phyloP scores from a whole-genome alignment of 2,797 vertebrate genomes.

The Phataginus tetradactyla region DNA sequence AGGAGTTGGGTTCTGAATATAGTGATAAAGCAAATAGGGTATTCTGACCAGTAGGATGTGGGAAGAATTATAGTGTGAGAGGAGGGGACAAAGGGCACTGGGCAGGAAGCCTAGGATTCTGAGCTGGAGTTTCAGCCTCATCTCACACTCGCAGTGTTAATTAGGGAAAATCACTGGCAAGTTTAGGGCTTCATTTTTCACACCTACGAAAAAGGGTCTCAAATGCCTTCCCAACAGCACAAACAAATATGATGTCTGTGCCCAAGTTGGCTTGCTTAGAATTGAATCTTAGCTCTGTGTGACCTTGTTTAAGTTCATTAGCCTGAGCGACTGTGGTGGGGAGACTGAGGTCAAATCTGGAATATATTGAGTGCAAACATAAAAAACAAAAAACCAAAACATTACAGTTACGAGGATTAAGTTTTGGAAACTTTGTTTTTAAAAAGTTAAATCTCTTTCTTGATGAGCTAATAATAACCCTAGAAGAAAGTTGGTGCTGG shows the following conservation, averaged over 20 bases:
- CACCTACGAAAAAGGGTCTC: not conserved
- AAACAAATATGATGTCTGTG: not conserved
- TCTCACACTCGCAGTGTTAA: not conserved
- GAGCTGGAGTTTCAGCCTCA: not conserved
- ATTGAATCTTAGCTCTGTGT: not conserved
- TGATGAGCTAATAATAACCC: not conserved
- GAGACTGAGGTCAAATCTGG: not conserved
- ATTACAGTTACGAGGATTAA: not conserved
- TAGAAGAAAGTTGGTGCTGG: not conserved
- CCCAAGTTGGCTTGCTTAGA: not conserved
- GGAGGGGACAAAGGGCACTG: not conserved
- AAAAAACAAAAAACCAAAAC: not conserved
- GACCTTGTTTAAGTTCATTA: not conserved
- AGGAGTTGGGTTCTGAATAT: not conserved
- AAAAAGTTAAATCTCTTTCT: not conserved
- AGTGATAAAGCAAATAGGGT: not conserved
- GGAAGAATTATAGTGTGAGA: not conserved
- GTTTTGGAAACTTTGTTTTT: not conserved
- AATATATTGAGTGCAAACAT: not conserved
- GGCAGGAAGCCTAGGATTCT: not conserved
- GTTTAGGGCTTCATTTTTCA: not conserved
- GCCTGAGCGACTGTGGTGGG: not conserved
- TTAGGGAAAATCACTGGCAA: not conserved
- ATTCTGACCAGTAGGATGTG: not conserved
- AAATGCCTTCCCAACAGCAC: not conserved